These are phyloP conservation scores for Neodiprion fabricii DNA, from an alignment of 1,140 invertebrate species.

Conservation along the genomic window DNA sequence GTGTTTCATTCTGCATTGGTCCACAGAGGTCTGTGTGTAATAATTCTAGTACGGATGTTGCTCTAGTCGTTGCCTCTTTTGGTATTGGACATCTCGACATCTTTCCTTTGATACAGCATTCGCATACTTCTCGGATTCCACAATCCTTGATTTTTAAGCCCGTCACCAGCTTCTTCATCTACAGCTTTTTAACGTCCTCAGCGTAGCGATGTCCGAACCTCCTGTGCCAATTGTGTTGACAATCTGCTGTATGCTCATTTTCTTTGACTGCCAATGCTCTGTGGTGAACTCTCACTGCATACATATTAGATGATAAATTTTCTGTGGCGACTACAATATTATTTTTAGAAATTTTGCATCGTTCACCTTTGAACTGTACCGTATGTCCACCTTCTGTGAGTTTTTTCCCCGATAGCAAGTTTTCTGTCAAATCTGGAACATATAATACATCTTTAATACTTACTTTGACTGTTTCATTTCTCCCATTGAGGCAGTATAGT, in stretches of 20 bases:
- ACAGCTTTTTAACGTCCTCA: constrained; percentile 15
- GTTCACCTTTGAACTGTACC: constrained; percentile 15
- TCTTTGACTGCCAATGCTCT: neutral
- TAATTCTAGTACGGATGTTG: constrained; percentile 23
- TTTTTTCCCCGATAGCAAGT: constrained; percentile 48
- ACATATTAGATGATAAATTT: neutral
- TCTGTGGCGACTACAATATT: neutral
- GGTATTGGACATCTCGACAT: constrained; percentile 28
- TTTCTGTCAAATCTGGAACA: constrained; percentile 49
- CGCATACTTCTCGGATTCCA: constrained; percentile 16
- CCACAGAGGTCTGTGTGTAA: constrained; percentile 36
- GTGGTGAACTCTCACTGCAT: neutral
- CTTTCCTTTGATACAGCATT: constrained; percentile 28
- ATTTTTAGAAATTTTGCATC: constrained; percentile 20
- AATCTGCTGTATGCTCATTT: constrained; percentile 10
- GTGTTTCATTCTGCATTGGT: constrained; percentile 24
- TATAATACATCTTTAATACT: constrained; percentile 44
- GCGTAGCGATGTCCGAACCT: constrained; percentile 25
- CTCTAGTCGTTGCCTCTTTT: constrained; percentile 21
- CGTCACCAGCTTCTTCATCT: constrained; percentile 15
- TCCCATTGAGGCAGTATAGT: neutral
- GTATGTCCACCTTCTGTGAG: constrained; percentile 35
- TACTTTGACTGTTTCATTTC: neutral
- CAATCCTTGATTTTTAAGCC: constrained; percentile 22
- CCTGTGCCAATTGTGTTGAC: constrained; percentile 23